phyloP scores from a whole-genome alignment of 1,140 invertebrate genomes.

The Pentalonia nigronervosa region DNA sequence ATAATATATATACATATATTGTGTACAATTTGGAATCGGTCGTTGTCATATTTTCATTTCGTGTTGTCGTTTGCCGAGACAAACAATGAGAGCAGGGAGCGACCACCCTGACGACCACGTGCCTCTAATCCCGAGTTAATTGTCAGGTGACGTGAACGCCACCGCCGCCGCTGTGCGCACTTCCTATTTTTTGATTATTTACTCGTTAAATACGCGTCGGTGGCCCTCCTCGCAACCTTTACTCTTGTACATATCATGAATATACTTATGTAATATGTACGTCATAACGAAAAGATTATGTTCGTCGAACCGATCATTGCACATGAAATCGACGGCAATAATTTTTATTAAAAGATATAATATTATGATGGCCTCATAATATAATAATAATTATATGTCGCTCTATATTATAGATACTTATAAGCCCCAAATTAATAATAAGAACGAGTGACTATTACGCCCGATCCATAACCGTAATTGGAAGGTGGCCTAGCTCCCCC shows the following conservation, averaged over 20 bases:
- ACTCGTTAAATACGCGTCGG: neutral
- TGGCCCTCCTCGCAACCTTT: neutral
- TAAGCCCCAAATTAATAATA: neutral
- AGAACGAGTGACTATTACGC: neutral
- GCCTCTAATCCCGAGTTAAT: constrained; percentile 43
- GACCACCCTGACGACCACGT: constrained; percentile 23
- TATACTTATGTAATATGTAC: neutral
- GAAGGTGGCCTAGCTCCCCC: too few relatives aligned
- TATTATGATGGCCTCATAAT: neutral
- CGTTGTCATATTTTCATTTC: constrained; percentile 7
- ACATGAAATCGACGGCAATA: neutral
- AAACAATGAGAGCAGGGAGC: neutral
- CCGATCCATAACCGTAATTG: neutral
- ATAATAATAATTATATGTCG: neutral
- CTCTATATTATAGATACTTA: too few relatives aligned
- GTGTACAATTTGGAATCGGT: neutral
- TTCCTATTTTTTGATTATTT: constrained; percentile 27
- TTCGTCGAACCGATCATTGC: neutral
- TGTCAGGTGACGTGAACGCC: constrained; percentile 37
- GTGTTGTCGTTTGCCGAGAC: neutral
- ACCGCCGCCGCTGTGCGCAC: neutral
- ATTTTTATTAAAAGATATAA: neutral
- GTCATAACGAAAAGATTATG: neutral
- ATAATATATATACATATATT: neutral
- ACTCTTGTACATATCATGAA: neutral